Conservation (phyloP, 2,888 invertebrate genomes). For the Leptinotarsa peninsularis region DNA sequence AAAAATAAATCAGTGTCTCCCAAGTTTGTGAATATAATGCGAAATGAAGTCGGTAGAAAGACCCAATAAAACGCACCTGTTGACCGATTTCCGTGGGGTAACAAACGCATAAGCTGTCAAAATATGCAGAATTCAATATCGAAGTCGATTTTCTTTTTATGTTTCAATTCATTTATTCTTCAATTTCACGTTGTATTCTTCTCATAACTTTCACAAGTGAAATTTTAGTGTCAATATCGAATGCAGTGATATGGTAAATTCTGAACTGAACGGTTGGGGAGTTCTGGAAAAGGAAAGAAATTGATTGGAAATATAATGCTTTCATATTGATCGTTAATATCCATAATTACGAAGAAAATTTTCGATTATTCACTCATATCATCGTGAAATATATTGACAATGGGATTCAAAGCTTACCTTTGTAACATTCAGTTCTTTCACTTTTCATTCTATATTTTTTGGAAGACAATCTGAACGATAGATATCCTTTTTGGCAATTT, state of each 20-base stretch:
- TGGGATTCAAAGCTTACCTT: too few species aligned
- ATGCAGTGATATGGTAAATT: background rate
- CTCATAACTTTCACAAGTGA: background rate
- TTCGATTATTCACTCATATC: too few species aligned
- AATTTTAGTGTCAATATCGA: background rate
- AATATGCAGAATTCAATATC: conserved; percentile 53
- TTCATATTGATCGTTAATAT: too few species aligned
- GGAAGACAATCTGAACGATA: too few species aligned
- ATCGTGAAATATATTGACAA: too few species aligned
- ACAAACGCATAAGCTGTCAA: conserved; percentile 58
- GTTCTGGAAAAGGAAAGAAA: background rate
- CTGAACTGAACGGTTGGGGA: background rate
- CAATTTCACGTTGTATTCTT: background rate
- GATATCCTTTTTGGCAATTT: too few species aligned
- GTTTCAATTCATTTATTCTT: conserved; percentile 45
- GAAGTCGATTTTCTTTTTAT: conserved; percentile 44
- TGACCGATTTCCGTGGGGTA: conserved; percentile 55
- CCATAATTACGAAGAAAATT: too few species aligned
- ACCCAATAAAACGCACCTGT: conserved; percentile 58
- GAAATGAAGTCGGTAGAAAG: conserved; percentile 46
- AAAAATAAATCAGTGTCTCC: conserved; percentile 42
- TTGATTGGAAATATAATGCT: too few species aligned
- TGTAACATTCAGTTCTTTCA: too few species aligned
- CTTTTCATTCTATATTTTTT: too few species aligned
- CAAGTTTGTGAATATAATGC: conserved; percentile 42